These are phyloP conservation scores for Pterophyllum scalare DNA, from an alignment of 2,113 vertebrate species.

Conservation along the genomic window DNA sequence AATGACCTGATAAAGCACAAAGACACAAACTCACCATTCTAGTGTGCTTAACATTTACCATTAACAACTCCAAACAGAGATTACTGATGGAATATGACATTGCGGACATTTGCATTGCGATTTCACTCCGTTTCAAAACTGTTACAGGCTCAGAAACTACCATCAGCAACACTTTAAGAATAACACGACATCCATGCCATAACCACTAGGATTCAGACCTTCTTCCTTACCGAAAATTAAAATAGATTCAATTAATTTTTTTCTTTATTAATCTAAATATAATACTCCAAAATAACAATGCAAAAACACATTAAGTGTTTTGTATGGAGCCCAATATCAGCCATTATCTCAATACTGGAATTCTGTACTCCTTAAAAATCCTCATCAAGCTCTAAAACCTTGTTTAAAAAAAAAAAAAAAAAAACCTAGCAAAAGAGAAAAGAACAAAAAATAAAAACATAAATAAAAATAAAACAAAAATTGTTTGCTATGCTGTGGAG, in stretches of 20 bases:
- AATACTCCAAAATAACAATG: no score
- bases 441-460: no score
- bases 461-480: no score
- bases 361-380: neutral
- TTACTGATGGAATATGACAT: neutral
- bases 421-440: no score
- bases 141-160: neutral
- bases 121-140: neutral
- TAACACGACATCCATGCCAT: neutral
- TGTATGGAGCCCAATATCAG: no score
- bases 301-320: no score
- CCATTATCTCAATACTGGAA: neutral
- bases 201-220: neutral
- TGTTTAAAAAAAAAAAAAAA: neutral
- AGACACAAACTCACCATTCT: neutral
- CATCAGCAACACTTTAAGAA: neutral
- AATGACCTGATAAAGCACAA: neutral
- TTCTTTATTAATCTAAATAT: no score
- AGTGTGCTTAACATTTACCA: neutral
- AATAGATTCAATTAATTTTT: no score
- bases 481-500: neutral
- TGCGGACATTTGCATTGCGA: neutral
- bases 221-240: neutral
- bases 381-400: neutral
- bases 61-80: neutral